Evolutionary conservation across 2,113 vertebrate genomes (phyloP).

Genomic region (Sylvilagus bachmani): DNA sequence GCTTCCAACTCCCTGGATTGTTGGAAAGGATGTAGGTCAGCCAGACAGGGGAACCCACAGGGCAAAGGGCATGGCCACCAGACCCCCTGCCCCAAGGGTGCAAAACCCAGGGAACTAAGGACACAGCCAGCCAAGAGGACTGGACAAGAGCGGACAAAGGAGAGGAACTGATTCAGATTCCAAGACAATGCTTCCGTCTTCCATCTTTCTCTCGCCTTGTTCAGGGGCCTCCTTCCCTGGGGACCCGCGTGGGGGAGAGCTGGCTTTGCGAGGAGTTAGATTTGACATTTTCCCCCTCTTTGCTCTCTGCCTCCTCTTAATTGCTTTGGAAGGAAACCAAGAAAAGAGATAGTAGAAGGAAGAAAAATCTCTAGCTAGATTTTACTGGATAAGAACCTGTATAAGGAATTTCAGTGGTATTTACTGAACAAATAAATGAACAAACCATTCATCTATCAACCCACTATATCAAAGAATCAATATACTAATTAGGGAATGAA

Average conservation of each 20-base stretch:
- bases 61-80: background rate
- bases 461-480: constrained; percentile 66
- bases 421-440: constrained; percentile 74
- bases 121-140: background rate
- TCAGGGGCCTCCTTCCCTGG: background rate
- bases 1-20: constrained; percentile 53
- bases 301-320: constrained; percentile 57
- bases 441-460: constrained; percentile 73
- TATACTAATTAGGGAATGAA: constrained; percentile 50
- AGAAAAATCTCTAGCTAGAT: constrained; percentile 59
- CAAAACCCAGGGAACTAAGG: constrained; percentile 33
- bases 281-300: background rate
- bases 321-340: constrained; percentile 74
- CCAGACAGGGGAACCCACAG: background rate
- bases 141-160: background rate
- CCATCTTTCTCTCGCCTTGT: background rate
- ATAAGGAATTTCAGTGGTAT: constrained; percentile 61
- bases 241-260: background rate
- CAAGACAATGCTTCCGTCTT: background rate
- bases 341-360: constrained; percentile 64
- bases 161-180: background rate
- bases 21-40: background rate
- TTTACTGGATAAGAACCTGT: constrained; percentile 66
- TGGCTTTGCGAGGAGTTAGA: background rate
- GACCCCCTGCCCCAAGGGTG: background rate